Base-by-base conservation (phyloP, 2,888 invertebrate genomes). In the Drosophila flavopinicola region DNA sequence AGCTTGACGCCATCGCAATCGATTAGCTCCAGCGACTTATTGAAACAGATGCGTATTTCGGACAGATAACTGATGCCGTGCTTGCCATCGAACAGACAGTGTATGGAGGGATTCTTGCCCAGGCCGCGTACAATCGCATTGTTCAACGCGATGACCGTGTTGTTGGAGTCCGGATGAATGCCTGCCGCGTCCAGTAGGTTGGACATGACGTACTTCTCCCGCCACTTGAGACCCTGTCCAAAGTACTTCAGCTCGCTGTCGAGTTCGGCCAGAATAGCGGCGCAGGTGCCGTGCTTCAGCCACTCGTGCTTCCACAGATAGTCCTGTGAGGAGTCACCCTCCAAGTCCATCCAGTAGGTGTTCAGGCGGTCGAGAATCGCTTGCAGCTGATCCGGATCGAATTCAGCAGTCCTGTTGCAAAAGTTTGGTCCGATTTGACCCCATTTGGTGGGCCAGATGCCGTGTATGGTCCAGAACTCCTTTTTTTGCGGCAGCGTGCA, bases 221-320 rank as follows among this genome's bases (percentile, higher is more conserved):
- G 91, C 92, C 94, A 94, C 1, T 91, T 85, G 2, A 96, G 85
- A 0, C 95, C 95, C 68, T 93, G 92, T 0, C 90, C 88, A 83
- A 96, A 96, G 88, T 95, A 96, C 80, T 94, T 94, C 0, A 92
- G 78, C 80, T 96, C 94, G 13, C 92, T 92, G 71, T 93, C 92
- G 0, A 96, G 87, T 3, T 90, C 76, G 0, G 93, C 91, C 2
- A 95, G 68, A 3, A 90, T 72, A 0, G 93, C 92, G 1, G 96
- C 95, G 87, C 96, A 96, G 0, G 96, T 96, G 1, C 96, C 96
- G 88, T 96, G 96, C 83, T 96, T 96, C 0, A 92, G 89, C 96
- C 96, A 96, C 89, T 96, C 96, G 84, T 96, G 96, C 58, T 93
- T 92, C 96, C 96, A 96, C 17, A 96, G 92, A 7, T 93, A 92